Evolutionary conservation across 2,113 vertebrate species (phyloP).

Genomic region (Hydrolagus affinis): DNA sequence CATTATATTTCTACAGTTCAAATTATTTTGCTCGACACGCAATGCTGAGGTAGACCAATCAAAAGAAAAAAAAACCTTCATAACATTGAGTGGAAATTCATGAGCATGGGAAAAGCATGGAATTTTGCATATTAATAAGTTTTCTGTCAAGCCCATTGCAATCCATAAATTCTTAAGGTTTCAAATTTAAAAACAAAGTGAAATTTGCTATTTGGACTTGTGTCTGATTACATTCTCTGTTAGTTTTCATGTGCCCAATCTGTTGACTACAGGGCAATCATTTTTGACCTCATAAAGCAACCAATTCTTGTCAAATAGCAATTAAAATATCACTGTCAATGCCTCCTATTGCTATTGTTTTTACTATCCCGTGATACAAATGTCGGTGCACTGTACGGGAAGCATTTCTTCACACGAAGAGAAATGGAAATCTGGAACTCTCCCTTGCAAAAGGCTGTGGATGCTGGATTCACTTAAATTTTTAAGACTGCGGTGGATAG

Average conservation of each 20-base stretch:
- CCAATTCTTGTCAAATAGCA: no score
- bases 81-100: neutral
- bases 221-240: conserved; percentile 5
- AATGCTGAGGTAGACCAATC: neutral
- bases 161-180: neutral
- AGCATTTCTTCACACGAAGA: no score
- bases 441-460: no score
- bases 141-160: neutral
- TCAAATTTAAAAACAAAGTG: neutral
- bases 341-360: neutral
- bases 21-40: no score
- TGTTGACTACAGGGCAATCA: no score
- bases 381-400: no score
- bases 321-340: neutral
- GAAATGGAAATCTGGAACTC: no score
- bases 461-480: no score
- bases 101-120: neutral
- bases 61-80: neutral
- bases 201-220: neutral
- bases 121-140: conserved; percentile 3
- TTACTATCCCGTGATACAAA: neutral
- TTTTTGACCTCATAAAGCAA: no score
- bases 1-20: no score
- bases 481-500: no score
- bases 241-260: neutral